Evolutionary conservation across 2,113 vertebrate species (phyloP).

Genomic region (Petrocephalus zakoni): DNA sequence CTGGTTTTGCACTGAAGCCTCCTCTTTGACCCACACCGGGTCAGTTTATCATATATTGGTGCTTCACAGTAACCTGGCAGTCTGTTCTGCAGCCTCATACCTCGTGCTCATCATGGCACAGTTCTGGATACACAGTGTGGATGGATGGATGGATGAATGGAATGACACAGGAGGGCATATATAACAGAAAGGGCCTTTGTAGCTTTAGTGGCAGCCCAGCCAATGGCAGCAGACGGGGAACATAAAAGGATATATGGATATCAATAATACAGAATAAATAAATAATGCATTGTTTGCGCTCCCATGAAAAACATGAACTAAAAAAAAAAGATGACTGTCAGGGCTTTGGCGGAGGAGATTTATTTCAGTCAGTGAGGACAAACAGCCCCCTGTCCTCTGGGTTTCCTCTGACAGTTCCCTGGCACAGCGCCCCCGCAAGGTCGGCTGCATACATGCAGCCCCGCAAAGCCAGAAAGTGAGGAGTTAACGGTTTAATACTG

Average conservation of each 20-base stretch:
- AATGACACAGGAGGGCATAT: background rate
- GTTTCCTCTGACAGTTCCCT: background rate
- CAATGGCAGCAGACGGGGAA: background rate
- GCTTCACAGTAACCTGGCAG: background rate
- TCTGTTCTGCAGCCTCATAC: background rate
- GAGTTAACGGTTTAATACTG: background rate
- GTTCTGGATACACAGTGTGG: background rate
- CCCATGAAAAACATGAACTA: background rate
- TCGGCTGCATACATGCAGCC: background rate
- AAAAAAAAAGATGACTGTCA: background rate
- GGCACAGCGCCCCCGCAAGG: background rate
- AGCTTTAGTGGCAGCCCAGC: background rate
- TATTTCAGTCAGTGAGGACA: background rate
- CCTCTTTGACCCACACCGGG: background rate
- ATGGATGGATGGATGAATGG: background rate
- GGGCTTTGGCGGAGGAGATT: background rate
- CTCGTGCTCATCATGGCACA: background rate
- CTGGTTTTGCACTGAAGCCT: background rate
- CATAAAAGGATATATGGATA: background rate
- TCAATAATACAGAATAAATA: conserved; percentile 8
- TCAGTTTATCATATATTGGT: background rate
- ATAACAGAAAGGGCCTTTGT: background rate
- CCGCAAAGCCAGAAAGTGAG: background rate
- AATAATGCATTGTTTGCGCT: conserved; percentile 18
- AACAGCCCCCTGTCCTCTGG: background rate